Evolutionary conservation across 2,888 invertebrate species (phyloP).

Genomic region (Limnephilus marmoratus): DNA sequence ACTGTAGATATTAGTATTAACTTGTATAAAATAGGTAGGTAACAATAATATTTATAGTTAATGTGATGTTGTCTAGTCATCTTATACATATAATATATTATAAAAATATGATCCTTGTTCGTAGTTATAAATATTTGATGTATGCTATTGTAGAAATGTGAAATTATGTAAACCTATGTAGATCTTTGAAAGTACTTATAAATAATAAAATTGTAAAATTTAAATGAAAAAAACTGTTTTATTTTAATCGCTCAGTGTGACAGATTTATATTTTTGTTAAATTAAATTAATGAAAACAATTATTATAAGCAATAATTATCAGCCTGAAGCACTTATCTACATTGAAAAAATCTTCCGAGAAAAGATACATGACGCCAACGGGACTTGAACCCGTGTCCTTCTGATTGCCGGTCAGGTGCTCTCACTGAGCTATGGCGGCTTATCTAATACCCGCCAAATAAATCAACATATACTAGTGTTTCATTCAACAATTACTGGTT

Average conservation of each 20-base stretch:
- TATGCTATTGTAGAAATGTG: conserved; percentile 5
- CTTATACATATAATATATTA: neutral
- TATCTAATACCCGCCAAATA: too few species aligned
- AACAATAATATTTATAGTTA: neutral
- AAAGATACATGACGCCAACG: too few species aligned
- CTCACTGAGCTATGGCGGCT: too few species aligned
- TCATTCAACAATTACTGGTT: too few species aligned
- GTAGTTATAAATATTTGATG: neutral
- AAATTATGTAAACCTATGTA: conserved; percentile 3
- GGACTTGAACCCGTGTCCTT: too few species aligned
- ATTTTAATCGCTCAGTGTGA: neutral
- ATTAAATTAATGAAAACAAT: too few species aligned
- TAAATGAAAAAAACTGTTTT: neutral
- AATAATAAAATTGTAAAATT: neutral
- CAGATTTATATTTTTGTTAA: neutral
- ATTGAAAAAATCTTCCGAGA: too few species aligned
- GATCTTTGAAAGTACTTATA: neutral
- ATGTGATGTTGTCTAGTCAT: conserved; percentile 26
- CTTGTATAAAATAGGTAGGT: conserved; percentile 18
- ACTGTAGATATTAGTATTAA: neutral
- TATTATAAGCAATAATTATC: too few species aligned
- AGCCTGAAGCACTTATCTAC: too few species aligned
- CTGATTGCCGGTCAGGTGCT: too few species aligned
- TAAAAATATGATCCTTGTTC: neutral
- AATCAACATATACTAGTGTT: too few species aligned